These are phyloP conservation scores for Coecobrya sp. DNA, from an alignment of 2,888 invertebrate genomes.

Conservation along the genomic window DNA sequence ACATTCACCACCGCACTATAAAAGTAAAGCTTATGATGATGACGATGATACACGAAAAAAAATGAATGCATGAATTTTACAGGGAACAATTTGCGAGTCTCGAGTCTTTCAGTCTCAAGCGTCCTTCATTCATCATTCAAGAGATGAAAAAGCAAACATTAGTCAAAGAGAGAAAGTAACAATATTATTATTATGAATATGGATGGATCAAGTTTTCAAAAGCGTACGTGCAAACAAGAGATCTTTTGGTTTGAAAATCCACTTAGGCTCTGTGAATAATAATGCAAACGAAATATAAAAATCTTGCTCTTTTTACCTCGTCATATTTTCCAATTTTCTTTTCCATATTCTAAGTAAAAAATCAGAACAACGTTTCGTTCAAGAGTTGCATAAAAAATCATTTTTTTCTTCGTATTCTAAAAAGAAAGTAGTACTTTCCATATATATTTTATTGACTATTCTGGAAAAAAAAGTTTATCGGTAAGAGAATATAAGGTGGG, in stretches of 20 bases:
- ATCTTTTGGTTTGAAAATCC: neutral
- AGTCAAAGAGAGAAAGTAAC: slow-evolving; percentile 22
- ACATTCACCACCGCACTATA: slow-evolving; percentile 90
- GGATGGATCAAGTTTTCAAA: slow-evolving; percentile 27
- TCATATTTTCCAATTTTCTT: neutral
- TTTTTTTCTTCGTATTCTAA: too few relatives aligned
- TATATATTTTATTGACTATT: too few relatives aligned
- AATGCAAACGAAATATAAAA: neutral
- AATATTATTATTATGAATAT: slow-evolving; percentile 15
- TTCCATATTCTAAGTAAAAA: neutral
- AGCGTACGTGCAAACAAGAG: neutral
- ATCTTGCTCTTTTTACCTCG: neutral
- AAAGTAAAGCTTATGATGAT: slow-evolving; percentile 56
- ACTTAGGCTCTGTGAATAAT: neutral
- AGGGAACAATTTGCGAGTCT: neutral
- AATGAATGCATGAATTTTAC: neutral
- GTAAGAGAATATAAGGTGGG: too few relatives aligned
- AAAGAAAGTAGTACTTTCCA: too few relatives aligned
- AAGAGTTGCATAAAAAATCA: too few relatives aligned
- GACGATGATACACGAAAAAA: neutral
- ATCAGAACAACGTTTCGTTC: too few relatives aligned
- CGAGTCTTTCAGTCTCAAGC: slow-evolving; percentile 23
- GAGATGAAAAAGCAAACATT: slow-evolving; percentile 5
- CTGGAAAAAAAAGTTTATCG: too few relatives aligned
- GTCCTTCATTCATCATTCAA: slow-evolving; percentile 54